Conservation (phyloP, 2,797 vertebrate species). For the Euthynnus affinis region DNA sequence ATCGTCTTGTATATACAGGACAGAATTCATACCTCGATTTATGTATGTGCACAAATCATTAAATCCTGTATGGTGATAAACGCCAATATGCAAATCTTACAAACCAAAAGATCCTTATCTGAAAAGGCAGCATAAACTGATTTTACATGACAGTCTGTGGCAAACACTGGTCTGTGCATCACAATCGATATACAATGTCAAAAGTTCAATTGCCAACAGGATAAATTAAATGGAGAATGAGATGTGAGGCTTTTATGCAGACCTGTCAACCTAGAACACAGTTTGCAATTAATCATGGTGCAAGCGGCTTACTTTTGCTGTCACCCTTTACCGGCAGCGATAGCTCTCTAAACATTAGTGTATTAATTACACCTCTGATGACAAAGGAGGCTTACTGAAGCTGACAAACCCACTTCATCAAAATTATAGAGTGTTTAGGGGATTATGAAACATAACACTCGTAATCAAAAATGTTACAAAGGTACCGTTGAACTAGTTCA, state of each 20-base stretch:
- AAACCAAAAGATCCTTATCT: neutral
- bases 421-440: constrained; percentile 33
- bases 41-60: neutral
- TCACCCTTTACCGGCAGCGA: constrained; percentile 37
- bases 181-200: neutral
- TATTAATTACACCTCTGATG: constrained; percentile 46
- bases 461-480: constrained; percentile 50
- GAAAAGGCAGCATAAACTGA: constrained; percentile 4
- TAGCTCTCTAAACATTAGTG: constrained; percentile 31
- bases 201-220: constrained; percentile 18
- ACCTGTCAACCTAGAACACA: constrained; percentile 47
- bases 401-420: constrained; percentile 41
- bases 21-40: neutral
- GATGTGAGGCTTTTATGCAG: constrained; percentile 9
- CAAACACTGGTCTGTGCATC: neutral
- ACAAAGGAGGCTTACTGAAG: constrained; percentile 36
- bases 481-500: neutral
- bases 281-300: constrained; percentile 23
- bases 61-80: neutral
- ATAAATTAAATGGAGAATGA: constrained; percentile 35
- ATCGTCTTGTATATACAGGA: neutral
- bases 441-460: constrained; percentile 38
- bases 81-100: neutral
- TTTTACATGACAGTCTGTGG: constrained; percentile 6
- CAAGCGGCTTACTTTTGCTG: constrained; percentile 10